phyloP scores from a whole-genome alignment of 64 coral and sea anemone genomes.

The Montipora capricornis region DNA sequence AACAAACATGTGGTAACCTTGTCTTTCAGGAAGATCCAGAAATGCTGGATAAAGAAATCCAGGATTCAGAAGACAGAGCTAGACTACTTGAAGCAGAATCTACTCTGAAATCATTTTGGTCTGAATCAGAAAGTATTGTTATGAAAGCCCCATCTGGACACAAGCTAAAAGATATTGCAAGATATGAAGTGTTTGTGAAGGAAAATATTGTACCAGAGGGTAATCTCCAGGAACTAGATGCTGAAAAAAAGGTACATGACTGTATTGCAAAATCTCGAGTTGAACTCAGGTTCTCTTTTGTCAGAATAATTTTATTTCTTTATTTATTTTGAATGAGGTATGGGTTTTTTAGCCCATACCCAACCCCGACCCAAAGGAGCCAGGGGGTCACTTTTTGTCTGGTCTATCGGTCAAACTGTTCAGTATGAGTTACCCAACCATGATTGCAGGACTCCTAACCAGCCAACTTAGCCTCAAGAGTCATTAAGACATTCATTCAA shows the following conservation, averaged over 20 bases:
- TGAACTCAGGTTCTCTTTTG: neutral
- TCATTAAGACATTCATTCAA: too few species aligned
- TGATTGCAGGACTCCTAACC: too few species aligned
- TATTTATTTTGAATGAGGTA: too few species aligned
- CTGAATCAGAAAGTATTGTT: slow-evolving; percentile 82
- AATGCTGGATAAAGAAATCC: slow-evolving; percentile 42
- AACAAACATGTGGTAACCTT: neutral
- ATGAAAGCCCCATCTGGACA: slow-evolving; percentile 82
- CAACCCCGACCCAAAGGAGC: too few species aligned
- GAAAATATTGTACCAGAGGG: slow-evolving; percentile 76
- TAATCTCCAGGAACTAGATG: slow-evolving; percentile 60
- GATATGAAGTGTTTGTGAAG: slow-evolving; percentile 79
- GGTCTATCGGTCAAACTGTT: too few species aligned
- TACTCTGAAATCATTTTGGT: slow-evolving; percentile 69
- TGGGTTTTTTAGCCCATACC: too few species aligned
- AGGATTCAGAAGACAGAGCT: slow-evolving; percentile 65
- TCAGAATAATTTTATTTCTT: too few species aligned
- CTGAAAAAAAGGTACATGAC: slow-evolving; percentile 76
- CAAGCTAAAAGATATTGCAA: slow-evolving; percentile 96
- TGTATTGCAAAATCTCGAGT: neutral
- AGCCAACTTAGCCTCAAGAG: too few species aligned
- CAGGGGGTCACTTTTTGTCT: too few species aligned
- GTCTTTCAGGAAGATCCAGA: slow-evolving; percentile 49
- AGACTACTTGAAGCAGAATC: slow-evolving; percentile 56
- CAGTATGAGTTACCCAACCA: too few species aligned